Percentiles rank a stretch among this genome's conserved stretches.
These are phyloP conservation scores for Sphyrna mokarran DNA, from an alignment of 2,113 vertebrate species.

Conservation along the genomic window DNA sequence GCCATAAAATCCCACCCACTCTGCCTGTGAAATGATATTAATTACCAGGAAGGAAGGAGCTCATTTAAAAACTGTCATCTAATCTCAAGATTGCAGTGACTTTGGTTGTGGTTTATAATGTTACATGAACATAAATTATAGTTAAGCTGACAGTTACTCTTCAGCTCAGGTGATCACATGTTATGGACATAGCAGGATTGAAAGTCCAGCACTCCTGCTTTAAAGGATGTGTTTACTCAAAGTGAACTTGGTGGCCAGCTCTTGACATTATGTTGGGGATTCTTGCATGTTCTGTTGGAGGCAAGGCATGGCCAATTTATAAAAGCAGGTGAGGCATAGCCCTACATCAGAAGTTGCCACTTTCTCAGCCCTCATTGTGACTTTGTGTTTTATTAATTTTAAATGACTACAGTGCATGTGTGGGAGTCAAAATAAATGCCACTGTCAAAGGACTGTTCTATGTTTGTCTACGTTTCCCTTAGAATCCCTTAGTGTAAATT, in stretches of 20 bases:
- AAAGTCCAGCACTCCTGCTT: neutral
- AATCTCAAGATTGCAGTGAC: neutral
- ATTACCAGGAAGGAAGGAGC: neutral
- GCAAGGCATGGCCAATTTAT: neutral
- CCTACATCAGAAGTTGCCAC: neutral
- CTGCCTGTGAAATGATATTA: too few relatives aligned
- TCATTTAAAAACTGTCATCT: neutral
- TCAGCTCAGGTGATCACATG: neutral
- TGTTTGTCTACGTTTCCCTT: neutral
- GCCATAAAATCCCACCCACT: too few relatives aligned
- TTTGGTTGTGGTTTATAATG: neutral
- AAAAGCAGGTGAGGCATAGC: neutral
- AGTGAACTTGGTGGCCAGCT: neutral
- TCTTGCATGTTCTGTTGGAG: neutral
- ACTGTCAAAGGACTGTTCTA: neutral
- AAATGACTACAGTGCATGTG: neutral
- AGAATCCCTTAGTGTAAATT: neutral
- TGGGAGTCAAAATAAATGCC: neutral
- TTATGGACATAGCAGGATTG: neutral
- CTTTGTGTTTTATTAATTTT: neutral
- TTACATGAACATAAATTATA: neutral
- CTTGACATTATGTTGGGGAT: neutral
- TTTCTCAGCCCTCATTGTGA: neutral
- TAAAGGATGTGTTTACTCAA: neutral
- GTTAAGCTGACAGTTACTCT: neutral